Evolutionary conservation across 1,140 invertebrate genomes (phyloP).

Genomic region (Latrodectus geometricus): DNA sequence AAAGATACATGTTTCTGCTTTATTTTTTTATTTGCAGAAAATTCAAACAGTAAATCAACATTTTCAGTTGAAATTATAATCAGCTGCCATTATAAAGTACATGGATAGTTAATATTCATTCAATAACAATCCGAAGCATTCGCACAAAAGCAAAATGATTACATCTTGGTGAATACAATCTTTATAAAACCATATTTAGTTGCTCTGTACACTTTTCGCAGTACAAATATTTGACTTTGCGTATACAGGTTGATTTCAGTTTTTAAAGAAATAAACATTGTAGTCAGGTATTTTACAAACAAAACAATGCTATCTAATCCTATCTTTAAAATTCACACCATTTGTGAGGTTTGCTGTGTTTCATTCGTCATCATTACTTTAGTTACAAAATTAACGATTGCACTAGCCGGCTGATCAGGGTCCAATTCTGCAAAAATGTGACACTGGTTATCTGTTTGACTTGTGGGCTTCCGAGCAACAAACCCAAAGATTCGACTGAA

Average conservation of each 20-base stretch:
- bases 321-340: constrained; percentile 36
- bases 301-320: not conserved
- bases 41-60: too few species aligned
- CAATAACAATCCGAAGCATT: constrained; percentile 43
- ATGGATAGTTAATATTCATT: constrained; percentile 16
- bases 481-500: constrained; percentile 71
- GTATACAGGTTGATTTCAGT: not conserved
- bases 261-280: not conserved
- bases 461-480: constrained; percentile 72
- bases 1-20: too few species aligned
- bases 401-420: constrained; percentile 73
- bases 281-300: not conserved
- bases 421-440: constrained; percentile 75
- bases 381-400: constrained; percentile 73
- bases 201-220: constrained; percentile 14
- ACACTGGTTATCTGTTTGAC: constrained; percentile 72
- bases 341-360: constrained; percentile 19
- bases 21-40: too few species aligned
- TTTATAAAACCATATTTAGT: constrained; percentile 37
- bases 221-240: not conserved
- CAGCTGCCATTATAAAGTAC: constrained; percentile 45
- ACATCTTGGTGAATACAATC: constrained; percentile 42
- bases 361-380: constrained; percentile 62
- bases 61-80: too few species aligned
- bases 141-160: constrained; percentile 43